These are phyloP conservation scores for Lonchura striata DNA, from an alignment of 2,113 vertebrate genomes.

Conservation along the genomic window DNA sequence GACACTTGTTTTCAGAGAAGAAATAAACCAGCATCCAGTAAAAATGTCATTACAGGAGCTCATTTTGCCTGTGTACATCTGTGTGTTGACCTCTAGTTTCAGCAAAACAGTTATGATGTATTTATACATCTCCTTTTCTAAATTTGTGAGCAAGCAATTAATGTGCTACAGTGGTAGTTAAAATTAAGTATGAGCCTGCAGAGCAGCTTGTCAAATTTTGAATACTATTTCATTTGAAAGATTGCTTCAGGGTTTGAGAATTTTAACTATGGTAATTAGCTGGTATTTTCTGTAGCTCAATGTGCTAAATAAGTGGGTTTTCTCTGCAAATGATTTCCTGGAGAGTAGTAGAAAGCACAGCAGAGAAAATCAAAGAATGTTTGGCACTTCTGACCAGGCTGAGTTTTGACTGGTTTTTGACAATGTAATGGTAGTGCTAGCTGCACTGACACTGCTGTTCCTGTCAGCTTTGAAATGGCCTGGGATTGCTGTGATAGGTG, in stretches of 20 bases:
- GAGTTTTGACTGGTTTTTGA: neutral
- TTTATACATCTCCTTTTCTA: conserved; percentile 46
- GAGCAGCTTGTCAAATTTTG: conserved; percentile 65
- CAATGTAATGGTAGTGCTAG: neutral
- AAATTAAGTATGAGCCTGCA: conserved; percentile 65
- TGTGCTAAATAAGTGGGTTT: conserved; percentile 14
- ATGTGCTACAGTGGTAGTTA: conserved; percentile 60
- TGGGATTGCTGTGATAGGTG: neutral
- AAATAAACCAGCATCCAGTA: conserved; percentile 31
- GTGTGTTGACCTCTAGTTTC: conserved; percentile 55
- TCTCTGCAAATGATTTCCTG: conserved; percentile 45
- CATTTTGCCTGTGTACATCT: conserved; percentile 21
- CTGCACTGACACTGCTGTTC: neutral
- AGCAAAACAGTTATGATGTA: conserved; percentile 37
- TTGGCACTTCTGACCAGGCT: neutral
- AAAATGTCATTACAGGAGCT: conserved; percentile 55
- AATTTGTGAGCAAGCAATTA: conserved; percentile 71
- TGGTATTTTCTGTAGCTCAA: conserved; percentile 54
- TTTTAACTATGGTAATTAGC: conserved; percentile 71
- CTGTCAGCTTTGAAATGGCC: neutral
- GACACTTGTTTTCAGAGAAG: conserved; percentile 51
- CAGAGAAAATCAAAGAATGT: conserved; percentile 14
- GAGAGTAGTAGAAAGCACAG: conserved; percentile 39
- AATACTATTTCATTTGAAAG: conserved; percentile 65
- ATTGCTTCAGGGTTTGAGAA: conserved; percentile 63